Evolutionary conservation across 2,888 invertebrate species (phyloP).

Genomic region (Pandemis heparana): DNA sequence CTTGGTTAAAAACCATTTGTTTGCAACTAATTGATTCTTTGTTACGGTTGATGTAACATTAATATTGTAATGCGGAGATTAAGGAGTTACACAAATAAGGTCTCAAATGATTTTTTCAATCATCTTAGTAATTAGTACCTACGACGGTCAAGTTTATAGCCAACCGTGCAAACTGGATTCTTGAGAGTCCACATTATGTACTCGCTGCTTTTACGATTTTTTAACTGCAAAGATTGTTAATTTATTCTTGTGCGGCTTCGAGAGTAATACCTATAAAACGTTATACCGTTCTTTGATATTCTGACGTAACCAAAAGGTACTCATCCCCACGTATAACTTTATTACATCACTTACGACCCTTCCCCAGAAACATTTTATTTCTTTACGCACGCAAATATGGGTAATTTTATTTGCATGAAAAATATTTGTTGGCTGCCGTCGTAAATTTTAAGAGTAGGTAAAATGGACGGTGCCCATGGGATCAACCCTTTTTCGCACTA

Average conservation of each 20-base stretch:
- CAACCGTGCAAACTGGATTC: no score
- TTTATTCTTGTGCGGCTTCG: background rate
- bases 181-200: no score
- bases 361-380: conserved; percentile 37
- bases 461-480: conserved; percentile 53
- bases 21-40: background rate
- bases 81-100: no score
- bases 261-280: background rate
- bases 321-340: conserved; percentile 31
- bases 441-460: conserved; percentile 48
- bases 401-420: conserved; percentile 57
- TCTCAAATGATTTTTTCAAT: no score
- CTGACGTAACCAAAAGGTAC: conserved; percentile 3
- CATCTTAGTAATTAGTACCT: no score
- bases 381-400: conserved; percentile 39
- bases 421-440: conserved; percentile 49
- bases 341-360: conserved; percentile 45
- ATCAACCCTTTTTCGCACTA: conserved; percentile 49
- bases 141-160: no score
- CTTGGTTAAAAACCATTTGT: background rate
- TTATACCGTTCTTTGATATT: background rate
- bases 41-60: background rate
- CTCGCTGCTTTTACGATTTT: background rate
- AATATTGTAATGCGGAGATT: no score
- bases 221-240: background rate